A percentile compares a stretch with the other conserved stretches of the same genome.
phyloP scores from a whole-genome alignment of 2,113 vertebrate genomes.

The Ciconia boyciana region DNA sequence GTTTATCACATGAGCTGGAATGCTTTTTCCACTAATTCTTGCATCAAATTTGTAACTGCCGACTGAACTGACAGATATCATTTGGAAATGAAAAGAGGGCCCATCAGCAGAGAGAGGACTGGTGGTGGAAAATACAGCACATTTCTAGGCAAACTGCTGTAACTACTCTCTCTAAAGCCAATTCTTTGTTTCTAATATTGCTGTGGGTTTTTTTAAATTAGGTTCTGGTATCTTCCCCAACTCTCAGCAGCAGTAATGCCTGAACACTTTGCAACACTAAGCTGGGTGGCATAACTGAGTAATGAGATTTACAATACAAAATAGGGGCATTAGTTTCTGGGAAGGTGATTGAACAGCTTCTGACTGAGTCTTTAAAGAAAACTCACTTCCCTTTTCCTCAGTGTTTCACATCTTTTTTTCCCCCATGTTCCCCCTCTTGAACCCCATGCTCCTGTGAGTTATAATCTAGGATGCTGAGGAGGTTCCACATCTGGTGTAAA shows the following conservation, averaged over 20 bases:
- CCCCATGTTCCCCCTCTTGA: fast-evolving
- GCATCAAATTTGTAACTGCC: background rate
- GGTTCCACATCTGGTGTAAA: background rate
- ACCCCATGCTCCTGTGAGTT: background rate
- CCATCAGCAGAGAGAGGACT: background rate
- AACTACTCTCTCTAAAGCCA: background rate
- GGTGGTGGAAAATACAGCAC: background rate
- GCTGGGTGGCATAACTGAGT: background rate
- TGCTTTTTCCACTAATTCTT: background rate
- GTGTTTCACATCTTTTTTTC: background rate
- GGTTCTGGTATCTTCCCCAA: background rate
- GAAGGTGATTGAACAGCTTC: background rate
- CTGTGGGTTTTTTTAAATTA: background rate
- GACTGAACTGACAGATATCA: background rate
- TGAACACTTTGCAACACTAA: background rate
- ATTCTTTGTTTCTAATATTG: background rate
- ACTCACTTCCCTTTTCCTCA: background rate
- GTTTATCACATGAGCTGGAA: background rate
- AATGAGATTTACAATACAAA: background rate
- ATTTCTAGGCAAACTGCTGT: background rate
- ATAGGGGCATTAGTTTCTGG: background rate
- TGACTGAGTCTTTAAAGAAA: background rate
- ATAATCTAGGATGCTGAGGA: background rate
- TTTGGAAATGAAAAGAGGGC: background rate
- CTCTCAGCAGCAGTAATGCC: background rate